phyloP scores from a whole-genome alignment of 2,113 vertebrate genomes.

The Platycercus adscitus region DNA sequence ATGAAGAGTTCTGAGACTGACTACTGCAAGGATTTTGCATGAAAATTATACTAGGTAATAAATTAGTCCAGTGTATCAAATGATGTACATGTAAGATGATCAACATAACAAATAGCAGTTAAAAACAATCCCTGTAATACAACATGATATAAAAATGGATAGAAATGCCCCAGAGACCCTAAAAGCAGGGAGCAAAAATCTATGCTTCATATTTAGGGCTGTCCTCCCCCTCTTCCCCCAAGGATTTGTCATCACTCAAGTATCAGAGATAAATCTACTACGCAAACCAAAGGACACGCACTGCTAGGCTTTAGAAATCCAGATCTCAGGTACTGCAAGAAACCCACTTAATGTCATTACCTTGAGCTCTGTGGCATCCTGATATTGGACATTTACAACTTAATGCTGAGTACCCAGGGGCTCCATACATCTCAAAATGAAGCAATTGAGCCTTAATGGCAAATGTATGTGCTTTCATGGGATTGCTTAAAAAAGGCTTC shows the following conservation, averaged over 20 bases:
- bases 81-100: neutral
- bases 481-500: constrained; percentile 9
- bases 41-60: neutral
- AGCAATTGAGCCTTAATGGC: neutral
- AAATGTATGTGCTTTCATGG: neutral
- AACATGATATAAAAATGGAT: neutral
- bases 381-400: neutral
- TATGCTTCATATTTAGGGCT: neutral
- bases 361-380: neutral
- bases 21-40: neutral
- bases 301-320: neutral
- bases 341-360: constrained; percentile 1
- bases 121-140: neutral
- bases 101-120: neutral
- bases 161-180: neutral
- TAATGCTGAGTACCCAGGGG: neutral
- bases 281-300: rapidly evolving
- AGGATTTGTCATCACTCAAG: neutral
- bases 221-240: neutral
- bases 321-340: neutral
- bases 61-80: neutral
- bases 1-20: neutral
- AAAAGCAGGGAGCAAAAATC: neutral
- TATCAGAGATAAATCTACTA: neutral
- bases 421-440: neutral